These are phyloP conservation scores for Drosophila melanosoma DNA, from an alignment of 2,888 invertebrate genomes.

Conservation along the genomic window DNA sequence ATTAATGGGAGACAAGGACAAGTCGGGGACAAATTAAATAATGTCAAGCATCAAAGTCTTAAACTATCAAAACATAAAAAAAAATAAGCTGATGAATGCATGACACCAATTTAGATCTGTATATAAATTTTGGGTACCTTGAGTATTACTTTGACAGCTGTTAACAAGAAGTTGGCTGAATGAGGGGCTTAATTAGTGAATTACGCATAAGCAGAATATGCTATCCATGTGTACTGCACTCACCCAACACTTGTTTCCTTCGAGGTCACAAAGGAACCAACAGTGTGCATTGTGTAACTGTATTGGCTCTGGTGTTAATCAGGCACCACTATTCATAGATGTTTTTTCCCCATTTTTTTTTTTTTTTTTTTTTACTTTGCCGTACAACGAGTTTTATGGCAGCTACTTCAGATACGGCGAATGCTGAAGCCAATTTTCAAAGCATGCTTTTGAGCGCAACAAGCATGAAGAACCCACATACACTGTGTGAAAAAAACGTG, in stretches of 20 bases:
- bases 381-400: constrained; percentile 28
- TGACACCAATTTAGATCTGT: not conserved
- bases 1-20: not conserved
- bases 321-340: constrained; percentile 2
- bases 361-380: constrained; percentile 8
- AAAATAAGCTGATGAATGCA: not conserved
- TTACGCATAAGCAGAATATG: not conserved
- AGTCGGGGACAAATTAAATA: not conserved
- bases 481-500: constrained; percentile 4
- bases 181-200: constrained; percentile 11
- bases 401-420: constrained; percentile 34
- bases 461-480: constrained; percentile 48
- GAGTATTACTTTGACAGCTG: not conserved
- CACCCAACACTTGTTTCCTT: constrained; percentile 1
- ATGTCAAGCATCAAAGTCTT: constrained; percentile 1
- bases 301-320: constrained; percentile 31
- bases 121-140: not conserved
- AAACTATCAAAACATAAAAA: not conserved
- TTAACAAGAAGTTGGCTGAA: not conserved
- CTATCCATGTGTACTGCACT: not conserved
- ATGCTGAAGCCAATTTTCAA: constrained; percentile 57
- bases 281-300: constrained; percentile 15
- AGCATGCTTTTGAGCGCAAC: constrained; percentile 66
- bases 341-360: not conserved
- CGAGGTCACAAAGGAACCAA: constrained; percentile 5